A percentile compares a stretch with the other conserved stretches of the same genome.
Evolutionary conservation across 2,888 invertebrate species (phyloP).

Genomic region (Pheosia tremula): DNA sequence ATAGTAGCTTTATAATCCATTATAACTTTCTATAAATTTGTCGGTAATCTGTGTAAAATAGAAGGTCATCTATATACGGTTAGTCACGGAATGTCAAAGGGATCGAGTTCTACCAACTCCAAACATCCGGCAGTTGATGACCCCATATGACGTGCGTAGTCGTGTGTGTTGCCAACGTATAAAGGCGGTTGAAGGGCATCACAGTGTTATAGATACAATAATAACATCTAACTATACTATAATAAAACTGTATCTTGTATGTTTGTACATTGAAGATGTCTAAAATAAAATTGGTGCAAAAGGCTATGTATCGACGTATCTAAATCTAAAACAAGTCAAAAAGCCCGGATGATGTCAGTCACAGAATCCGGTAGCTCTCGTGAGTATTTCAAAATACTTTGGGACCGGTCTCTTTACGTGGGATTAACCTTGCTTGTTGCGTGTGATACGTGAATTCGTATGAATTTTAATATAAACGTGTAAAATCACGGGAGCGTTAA

Average conservation of each 20-base stretch:
- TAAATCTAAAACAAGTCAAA: too few species aligned
- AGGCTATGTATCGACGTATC: too few species aligned
- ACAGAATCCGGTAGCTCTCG: neutral
- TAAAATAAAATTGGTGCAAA: too few species aligned
- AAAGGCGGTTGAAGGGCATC: neutral
- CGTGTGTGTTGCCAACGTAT: neutral
- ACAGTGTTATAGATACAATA: too few species aligned
- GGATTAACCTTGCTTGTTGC: constrained; percentile 29
- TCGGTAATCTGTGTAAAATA: constrained; percentile 23
- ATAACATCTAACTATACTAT: too few species aligned
- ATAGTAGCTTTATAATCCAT: too few species aligned
- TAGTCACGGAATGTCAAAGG: constrained; percentile 33
- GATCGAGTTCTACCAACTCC: constrained; percentile 37
- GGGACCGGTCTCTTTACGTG: constrained; percentile 11
- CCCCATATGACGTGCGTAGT: constrained; percentile 29
- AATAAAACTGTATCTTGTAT: too few species aligned
- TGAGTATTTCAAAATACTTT: constrained; percentile 4
- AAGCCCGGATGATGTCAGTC: neutral
- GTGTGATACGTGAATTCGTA: constrained; percentile 26
- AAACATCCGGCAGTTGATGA: constrained; percentile 52
- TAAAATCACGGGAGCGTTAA: constrained; percentile 20
- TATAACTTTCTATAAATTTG: too few species aligned
- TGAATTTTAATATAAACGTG: constrained; percentile 22
- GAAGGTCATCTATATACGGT: constrained; percentile 37
- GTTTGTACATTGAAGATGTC: too few species aligned